Conservation (phyloP, 2,113 vertebrate genomes). For the Bagarius yarrelli region DNA sequence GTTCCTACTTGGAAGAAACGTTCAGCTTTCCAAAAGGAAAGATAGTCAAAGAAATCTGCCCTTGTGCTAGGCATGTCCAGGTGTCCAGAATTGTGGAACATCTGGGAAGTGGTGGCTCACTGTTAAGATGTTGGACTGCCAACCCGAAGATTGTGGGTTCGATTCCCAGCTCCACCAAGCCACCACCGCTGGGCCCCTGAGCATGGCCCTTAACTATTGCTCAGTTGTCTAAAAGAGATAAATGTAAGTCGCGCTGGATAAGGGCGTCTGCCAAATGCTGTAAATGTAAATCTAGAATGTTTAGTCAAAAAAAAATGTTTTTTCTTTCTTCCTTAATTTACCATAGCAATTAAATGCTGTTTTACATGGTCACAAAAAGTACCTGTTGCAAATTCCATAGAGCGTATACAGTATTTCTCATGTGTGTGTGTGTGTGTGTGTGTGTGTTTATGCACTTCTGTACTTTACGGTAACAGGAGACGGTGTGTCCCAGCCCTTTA, state of each 20-base stretch:
- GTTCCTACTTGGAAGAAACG: neutral
- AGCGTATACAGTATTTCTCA: neutral
- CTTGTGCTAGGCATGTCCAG: neutral
- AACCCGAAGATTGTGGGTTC: too few relatives aligned
- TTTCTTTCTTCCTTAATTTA: slow-evolving; percentile 16
- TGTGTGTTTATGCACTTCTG: slow-evolving; percentile 12
- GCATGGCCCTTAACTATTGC: too few relatives aligned
- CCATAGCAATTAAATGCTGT: slow-evolving; percentile 22
- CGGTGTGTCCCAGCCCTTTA: slow-evolving; percentile 31
- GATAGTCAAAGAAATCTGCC: neutral
- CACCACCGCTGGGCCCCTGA: too few relatives aligned
- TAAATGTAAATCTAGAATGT: too few relatives aligned
- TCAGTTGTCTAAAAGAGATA: too few relatives aligned
- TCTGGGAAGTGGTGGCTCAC: too few relatives aligned
- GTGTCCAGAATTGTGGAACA: neutral
- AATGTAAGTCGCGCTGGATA: too few relatives aligned
- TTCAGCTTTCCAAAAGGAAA: neutral
- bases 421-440: slow-evolving; percentile 2
- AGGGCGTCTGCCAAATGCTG: too few relatives aligned
- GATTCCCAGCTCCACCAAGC: too few relatives aligned
- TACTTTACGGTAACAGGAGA: slow-evolving; percentile 44
- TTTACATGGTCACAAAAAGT: slow-evolving; percentile 1
- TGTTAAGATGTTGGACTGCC: too few relatives aligned
- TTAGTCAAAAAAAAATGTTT: neutral
- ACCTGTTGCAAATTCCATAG: neutral